phyloP scores from a whole-genome alignment of 2,113 vertebrate genomes.

The Sturnus vulgaris region DNA sequence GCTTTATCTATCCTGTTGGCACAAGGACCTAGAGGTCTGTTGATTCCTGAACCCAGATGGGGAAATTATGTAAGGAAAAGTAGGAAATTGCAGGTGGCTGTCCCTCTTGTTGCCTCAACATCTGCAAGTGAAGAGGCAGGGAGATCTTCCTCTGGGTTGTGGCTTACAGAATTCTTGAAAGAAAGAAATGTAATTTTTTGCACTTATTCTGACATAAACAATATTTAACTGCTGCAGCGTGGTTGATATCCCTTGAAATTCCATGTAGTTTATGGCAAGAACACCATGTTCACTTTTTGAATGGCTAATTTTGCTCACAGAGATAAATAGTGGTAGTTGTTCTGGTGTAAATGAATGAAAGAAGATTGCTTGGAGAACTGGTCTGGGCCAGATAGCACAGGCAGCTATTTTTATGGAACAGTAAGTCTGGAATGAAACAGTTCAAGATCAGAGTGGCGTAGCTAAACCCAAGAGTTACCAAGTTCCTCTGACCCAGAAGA shows the following conservation, averaged over 20 bases:
- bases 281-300: neutral
- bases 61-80: neutral
- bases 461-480: conserved; percentile 48
- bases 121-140: neutral
- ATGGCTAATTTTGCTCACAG: neutral
- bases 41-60: neutral
- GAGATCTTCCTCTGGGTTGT: neutral
- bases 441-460: conserved; percentile 50
- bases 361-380: neutral
- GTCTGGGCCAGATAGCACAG: conserved; percentile 31
- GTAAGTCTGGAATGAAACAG: conserved; percentile 11
- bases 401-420: conserved; percentile 67
- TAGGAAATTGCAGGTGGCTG: neutral
- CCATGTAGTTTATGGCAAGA: neutral
- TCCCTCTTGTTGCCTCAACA: neutral
- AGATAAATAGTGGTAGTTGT: neutral
- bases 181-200: neutral
- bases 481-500: conserved; percentile 34
- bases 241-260: neutral
- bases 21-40: neutral
- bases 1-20: neutral
- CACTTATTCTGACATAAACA: neutral
- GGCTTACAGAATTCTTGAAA: neutral
- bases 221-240: neutral
- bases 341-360: neutral